Evolutionary conservation across 2,113 vertebrate genomes (phyloP).

Genomic region (Phycodurus eques): DNA sequence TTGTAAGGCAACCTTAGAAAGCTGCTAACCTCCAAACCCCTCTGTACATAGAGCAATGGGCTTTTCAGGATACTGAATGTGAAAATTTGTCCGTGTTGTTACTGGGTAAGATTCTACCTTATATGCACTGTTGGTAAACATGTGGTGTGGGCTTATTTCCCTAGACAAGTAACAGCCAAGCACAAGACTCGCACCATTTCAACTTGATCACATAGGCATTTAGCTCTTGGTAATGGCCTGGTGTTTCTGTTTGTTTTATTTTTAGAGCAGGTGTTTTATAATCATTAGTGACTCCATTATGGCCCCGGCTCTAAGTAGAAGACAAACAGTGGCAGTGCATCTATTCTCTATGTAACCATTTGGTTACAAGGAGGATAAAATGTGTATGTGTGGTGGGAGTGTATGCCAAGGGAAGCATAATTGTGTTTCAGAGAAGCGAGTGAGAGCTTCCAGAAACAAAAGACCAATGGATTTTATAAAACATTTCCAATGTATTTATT

Average conservation of each 20-base stretch:
- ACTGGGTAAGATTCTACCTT: not conserved
- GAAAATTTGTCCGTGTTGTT: not conserved
- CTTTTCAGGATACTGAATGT: not conserved
- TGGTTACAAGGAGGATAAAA: conserved; percentile 72
- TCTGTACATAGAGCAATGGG: not conserved
- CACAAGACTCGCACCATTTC: conserved; percentile 56
- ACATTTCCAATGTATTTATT: not conserved
- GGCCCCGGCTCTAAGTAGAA: conserved; percentile 67
- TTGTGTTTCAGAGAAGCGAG: conserved; percentile 63
- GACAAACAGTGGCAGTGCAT: conserved; percentile 70
- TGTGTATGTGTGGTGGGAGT: conserved; percentile 61
- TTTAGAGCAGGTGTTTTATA: conserved; percentile 79
- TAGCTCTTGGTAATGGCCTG: conserved; percentile 59
- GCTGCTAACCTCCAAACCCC: not conserved
- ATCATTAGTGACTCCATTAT: conserved; percentile 71
- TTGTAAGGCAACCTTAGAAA: not conserved
- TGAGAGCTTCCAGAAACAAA: conserved; percentile 41
- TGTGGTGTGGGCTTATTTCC: conserved; percentile 66
- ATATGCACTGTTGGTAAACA: conserved; percentile 20
- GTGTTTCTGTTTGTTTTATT: conserved; percentile 78
- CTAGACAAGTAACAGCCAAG: conserved; percentile 37
- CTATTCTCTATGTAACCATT: conserved; percentile 74
- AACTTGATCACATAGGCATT: conserved; percentile 73
- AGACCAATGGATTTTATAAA: not conserved
- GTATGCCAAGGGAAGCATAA: conserved; percentile 71